These are phyloP conservation scores for Hypotaenidia philippensis DNA, from an alignment of 2,797 vertebrate species.

Conservation along the genomic window DNA sequence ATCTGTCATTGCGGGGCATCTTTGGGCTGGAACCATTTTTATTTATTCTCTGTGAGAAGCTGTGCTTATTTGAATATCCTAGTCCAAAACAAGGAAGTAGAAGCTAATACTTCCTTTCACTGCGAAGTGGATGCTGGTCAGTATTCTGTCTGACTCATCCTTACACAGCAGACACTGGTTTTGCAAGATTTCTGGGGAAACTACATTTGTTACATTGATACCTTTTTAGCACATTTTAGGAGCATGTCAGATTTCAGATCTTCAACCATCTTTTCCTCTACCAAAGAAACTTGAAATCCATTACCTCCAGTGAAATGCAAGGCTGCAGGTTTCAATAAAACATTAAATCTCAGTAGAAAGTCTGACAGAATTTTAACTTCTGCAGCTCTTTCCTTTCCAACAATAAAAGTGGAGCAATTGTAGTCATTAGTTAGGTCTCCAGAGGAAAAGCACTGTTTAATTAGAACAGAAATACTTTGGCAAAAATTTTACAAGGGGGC, in stretches of 20 bases:
- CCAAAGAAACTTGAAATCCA: not conserved
- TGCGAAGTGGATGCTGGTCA: not conserved
- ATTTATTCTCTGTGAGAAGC: not conserved
- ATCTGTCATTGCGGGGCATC: not conserved
- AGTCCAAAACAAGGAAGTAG: not conserved
- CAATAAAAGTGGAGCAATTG: not conserved
- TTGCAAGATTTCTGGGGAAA: not conserved
- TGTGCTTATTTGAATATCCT: not conserved
- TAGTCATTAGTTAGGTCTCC: not conserved
- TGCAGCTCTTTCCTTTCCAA: not conserved
- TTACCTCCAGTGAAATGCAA: not conserved
- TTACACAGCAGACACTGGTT: not conserved
- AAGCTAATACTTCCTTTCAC: not conserved
- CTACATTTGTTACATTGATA: not conserved
- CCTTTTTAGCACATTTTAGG: not conserved
- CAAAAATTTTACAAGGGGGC: not conserved
- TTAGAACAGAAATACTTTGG: not conserved
- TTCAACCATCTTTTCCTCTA: not conserved
- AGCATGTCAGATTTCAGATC: not conserved
- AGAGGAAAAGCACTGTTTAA: not conserved
- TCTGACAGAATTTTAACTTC: not conserved
- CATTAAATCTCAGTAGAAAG: not conserved
- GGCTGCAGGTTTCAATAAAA: not conserved
- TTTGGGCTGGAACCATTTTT: not conserved
- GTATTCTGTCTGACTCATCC: not conserved